Evolutionary conservation across 2,113 vertebrate genomes (phyloP).

Genomic region (Syngnathus floridae): DNA sequence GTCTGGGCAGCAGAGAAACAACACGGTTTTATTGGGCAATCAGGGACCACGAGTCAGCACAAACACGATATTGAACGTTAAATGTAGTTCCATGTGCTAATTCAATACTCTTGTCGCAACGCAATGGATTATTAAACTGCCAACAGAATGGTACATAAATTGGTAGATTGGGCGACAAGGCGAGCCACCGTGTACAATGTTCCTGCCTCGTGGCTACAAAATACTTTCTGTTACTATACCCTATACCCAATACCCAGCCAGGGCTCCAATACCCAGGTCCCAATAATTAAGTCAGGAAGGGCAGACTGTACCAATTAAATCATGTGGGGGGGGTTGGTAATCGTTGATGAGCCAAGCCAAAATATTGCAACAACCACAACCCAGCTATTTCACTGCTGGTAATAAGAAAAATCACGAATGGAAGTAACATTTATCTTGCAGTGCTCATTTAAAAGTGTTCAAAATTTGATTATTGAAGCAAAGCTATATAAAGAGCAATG

Average conservation of each 20-base stretch:
- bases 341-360: too few relatives aligned
- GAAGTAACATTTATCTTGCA: background rate
- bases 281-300: too few relatives aligned
- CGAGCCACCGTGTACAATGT: background rate
- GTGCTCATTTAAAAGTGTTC: background rate
- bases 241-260: too few relatives aligned
- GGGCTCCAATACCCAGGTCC: too few relatives aligned
- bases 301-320: too few relatives aligned
- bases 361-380: too few relatives aligned
- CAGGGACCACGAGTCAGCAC: background rate
- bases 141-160: background rate
- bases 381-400: too few relatives aligned
- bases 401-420: too few relatives aligned
- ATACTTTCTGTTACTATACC: background rate
- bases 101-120: background rate
- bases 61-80: conserved; percentile 1
- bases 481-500: conserved; percentile 1
- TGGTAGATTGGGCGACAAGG: background rate
- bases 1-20: background rate
- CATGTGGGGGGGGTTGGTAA: too few relatives aligned
- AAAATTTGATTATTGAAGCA: background rate
- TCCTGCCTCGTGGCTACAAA: background rate
- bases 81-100: background rate
- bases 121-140: background rate
- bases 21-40: background rate